Evolutionary conservation across 2,888 invertebrate genomes (phyloP).

Genomic region (Eupithecia subumbrata): DNA sequence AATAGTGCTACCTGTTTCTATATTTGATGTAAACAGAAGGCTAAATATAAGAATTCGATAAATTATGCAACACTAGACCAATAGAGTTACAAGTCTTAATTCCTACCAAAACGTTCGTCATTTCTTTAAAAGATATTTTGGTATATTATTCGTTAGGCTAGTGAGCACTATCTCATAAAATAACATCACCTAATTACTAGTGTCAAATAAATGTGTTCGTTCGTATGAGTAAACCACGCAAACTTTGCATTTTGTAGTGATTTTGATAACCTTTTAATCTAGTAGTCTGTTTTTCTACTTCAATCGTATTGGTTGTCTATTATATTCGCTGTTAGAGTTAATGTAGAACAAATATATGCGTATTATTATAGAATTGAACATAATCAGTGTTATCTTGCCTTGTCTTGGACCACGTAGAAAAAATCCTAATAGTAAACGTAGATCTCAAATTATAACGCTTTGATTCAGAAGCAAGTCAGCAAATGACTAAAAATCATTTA

Average conservation of each 20-base stretch:
- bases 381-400: constrained; percentile 59
- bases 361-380: constrained; percentile 41
- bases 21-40: background rate
- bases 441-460: constrained; percentile 30
- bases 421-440: constrained; percentile 27
- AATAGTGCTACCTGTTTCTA: background rate
- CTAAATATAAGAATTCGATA: background rate
- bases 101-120: background rate
- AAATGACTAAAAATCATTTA: constrained; percentile 13
- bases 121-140: background rate
- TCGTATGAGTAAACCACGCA: constrained; percentile 47
- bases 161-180: background rate
- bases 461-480: constrained; percentile 29
- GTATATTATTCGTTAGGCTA: background rate
- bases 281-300: constrained; percentile 43
- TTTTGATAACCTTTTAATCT: constrained; percentile 45
- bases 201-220: constrained; percentile 57
- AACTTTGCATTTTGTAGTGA: constrained; percentile 47
- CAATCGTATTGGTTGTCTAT: constrained; percentile 36
- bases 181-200: constrained; percentile 36
- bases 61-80: background rate
- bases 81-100: background rate
- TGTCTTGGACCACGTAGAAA: constrained; percentile 50
- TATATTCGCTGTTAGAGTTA: constrained; percentile 25
- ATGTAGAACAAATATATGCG: constrained; percentile 28